Conservation (phyloP, 2,797 vertebrate genomes). For the Luscinia luscinia region DNA sequence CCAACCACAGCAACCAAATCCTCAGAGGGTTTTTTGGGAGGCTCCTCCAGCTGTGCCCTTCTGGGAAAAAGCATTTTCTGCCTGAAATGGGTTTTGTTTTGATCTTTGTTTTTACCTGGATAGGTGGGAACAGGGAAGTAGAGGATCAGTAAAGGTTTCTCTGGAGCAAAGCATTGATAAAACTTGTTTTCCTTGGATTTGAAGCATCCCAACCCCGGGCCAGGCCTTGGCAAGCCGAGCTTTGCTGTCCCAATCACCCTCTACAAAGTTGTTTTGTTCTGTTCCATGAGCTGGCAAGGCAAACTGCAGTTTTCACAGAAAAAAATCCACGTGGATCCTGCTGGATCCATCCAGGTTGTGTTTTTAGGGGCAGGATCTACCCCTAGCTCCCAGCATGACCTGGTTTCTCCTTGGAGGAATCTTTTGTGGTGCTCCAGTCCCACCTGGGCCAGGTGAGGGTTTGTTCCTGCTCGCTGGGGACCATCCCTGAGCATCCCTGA, state of each 20-base stretch:
- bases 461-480: background rate
- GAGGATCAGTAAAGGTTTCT: background rate
- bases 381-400: background rate
- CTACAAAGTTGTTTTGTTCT: background rate
- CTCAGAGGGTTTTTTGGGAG: background rate
- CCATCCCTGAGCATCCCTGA: too few relatives aligned
- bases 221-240: background rate
- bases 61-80: background rate
- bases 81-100: background rate
- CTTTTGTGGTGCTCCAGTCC: too few relatives aligned
- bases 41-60: background rate
- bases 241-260: background rate
- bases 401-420: background rate
- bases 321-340: background rate
- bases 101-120: background rate
- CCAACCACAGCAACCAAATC: background rate
- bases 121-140: background rate
- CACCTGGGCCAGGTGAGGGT: background rate
- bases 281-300: background rate
- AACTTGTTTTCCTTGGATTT: rapidly evolving
- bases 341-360: too few relatives aligned
- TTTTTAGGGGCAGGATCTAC: background rate
- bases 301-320: background rate
- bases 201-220: background rate
- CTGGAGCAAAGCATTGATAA: background rate